Evolutionary conservation across 2,888 invertebrate genomes (phyloP).

Genomic region (Scrobipalpa costella): DNA sequence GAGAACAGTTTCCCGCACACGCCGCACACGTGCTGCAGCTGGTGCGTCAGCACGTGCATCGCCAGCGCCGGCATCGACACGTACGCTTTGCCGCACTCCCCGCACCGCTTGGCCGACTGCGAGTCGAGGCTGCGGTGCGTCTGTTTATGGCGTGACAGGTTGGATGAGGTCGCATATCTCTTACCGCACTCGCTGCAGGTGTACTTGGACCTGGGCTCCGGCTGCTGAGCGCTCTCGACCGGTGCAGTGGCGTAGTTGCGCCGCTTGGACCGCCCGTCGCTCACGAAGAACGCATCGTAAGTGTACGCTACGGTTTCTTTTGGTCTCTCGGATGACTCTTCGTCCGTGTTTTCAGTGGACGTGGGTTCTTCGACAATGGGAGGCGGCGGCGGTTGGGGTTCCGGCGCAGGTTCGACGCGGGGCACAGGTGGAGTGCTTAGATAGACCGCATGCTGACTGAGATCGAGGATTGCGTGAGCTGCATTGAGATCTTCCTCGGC

Average conservation of each 20-base stretch:
- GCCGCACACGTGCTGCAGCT: slow-evolving; percentile 92
- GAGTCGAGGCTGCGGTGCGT: slow-evolving; percentile 96
- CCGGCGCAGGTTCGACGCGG: slow-evolving; percentile 51
- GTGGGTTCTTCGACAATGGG: slow-evolving; percentile 38
- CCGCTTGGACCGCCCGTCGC: slow-evolving; percentile 93
- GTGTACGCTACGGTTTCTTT: slow-evolving; percentile 92
- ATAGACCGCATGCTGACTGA: slow-evolving; percentile 91
- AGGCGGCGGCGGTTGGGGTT: slow-evolving; percentile 44
- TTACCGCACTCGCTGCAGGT: slow-evolving; percentile 88
- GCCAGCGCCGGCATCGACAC: slow-evolving; percentile 98
- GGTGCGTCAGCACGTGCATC: slow-evolving; percentile 98
- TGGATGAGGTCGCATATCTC: slow-evolving; percentile 94
- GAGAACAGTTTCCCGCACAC: slow-evolving; percentile 97
- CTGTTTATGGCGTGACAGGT: slow-evolving; percentile 94
- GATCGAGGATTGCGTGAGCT: slow-evolving; percentile 93
- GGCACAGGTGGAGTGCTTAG: slow-evolving; percentile 76
- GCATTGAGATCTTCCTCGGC: slow-evolving; percentile 93
- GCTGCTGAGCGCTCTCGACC: slow-evolving; percentile 59
- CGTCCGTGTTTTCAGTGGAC: slow-evolving; percentile 26
- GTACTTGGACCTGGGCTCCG: slow-evolving; percentile 81
- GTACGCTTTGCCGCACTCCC: slow-evolving; percentile 96
- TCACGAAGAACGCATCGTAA: slow-evolving; percentile 95
- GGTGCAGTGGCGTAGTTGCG: slow-evolving; percentile 75
- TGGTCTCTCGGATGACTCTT: slow-evolving; percentile 48
- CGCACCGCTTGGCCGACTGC: slow-evolving; percentile 94